Conservation (phyloP, 2,888 invertebrate genomes). For the Melanophora roralis region DNA sequence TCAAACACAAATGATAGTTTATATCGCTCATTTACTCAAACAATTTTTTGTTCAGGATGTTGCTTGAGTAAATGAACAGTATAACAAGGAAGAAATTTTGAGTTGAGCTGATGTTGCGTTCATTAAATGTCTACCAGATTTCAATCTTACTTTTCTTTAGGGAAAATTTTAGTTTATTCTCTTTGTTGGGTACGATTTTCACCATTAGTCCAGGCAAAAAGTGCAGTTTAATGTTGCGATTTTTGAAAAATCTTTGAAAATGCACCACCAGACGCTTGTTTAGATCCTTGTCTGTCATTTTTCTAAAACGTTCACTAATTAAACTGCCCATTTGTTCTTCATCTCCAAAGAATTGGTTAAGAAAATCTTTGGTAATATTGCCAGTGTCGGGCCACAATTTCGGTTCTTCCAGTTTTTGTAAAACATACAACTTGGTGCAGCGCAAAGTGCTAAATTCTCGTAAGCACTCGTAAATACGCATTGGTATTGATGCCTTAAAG, state of each 20-base stretch:
- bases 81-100: no score
- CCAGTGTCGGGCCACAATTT: slow-evolving; percentile 67
- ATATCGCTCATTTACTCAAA: no score
- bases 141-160: slow-evolving; percentile 76
- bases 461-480: slow-evolving; percentile 75
- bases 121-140: slow-evolving; percentile 46
- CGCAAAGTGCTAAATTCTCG: slow-evolving; percentile 77
- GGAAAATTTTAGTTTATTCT: slow-evolving; percentile 78
- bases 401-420: slow-evolving; percentile 78
- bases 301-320: slow-evolving; percentile 77
- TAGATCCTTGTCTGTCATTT: slow-evolving; percentile 78
- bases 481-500: slow-evolving; percentile 74
- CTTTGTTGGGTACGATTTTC: slow-evolving; percentile 78
- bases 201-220: slow-evolving; percentile 79
- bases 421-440: slow-evolving; percentile 80
- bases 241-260: slow-evolving; percentile 78
- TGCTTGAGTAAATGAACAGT: no score
- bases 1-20: no score
- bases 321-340: slow-evolving; percentile 71
- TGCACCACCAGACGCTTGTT: slow-evolving; percentile 78
- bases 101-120: background rate
- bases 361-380: slow-evolving; percentile 73
- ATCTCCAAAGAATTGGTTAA: slow-evolving; percentile 74
- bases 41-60: no score
- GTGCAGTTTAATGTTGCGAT: slow-evolving; percentile 78